phyloP scores from a whole-genome alignment of 1,140 invertebrate species.

The Megalopta genalis region DNA sequence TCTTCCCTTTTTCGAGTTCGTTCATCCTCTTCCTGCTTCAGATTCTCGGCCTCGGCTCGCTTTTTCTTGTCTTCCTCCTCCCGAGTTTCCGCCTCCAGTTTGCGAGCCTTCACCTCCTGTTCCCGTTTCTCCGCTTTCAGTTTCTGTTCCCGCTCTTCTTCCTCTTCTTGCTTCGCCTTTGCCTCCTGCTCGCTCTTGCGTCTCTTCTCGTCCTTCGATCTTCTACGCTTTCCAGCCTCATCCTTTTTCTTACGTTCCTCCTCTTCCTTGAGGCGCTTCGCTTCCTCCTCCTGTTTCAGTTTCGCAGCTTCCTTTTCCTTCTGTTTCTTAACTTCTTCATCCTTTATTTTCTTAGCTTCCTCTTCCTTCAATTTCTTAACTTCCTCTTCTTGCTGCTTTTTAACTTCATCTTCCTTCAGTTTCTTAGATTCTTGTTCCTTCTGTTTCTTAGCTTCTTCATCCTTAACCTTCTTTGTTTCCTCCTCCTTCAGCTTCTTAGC shows the following conservation, averaged over 20 bases:
- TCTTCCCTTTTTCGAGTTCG: constrained; percentile 48
- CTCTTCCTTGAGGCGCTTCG: not conserved
- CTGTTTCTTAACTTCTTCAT: constrained; percentile 10
- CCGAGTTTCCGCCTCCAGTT: constrained; percentile 3
- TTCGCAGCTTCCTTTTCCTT: no score
- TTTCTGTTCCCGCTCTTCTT: constrained; percentile 16
- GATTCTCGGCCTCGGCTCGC: constrained; percentile 24
- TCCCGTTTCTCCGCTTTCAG: not conserved
- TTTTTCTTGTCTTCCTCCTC: constrained; percentile 9
- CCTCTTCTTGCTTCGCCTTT: constrained; percentile 8
- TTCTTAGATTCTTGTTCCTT: constrained; percentile 19
- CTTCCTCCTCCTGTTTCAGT: no score
- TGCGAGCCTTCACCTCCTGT: constrained; percentile 27
- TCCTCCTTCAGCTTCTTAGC: no score
- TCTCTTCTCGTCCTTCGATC: not conserved
- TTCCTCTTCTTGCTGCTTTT: constrained; percentile 9
- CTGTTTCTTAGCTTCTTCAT: constrained; percentile 29
- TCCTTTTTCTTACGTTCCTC: constrained; percentile 15
- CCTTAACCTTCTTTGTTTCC: no score
- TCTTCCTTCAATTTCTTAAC: constrained; percentile 23
- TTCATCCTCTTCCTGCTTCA: constrained; percentile 34
- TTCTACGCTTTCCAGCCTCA: constrained; percentile 15
- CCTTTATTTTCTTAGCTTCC: constrained; percentile 32
- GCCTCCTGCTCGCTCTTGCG: not conserved
- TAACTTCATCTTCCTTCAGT: not conserved